A percentile compares a stretch with the other conserved stretches of the same genome.
Conservation (phyloP, 1,140 invertebrate genomes). For the Luehdorfia chinensis region DNA sequence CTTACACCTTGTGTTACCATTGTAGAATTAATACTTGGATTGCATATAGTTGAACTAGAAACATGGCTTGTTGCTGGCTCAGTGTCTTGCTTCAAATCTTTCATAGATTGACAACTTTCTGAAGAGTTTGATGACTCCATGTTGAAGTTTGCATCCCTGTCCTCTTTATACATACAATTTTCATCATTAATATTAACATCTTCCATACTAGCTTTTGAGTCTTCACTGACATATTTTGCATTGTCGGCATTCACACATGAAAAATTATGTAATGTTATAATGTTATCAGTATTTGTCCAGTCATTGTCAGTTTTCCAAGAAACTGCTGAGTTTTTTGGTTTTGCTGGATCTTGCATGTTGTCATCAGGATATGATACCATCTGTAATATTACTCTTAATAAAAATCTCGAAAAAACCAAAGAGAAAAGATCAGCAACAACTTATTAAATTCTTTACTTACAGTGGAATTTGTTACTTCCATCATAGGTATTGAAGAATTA, state of each 20-base stretch:
- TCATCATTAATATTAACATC: constrained; percentile 66
- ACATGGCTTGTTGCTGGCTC: constrained; percentile 46
- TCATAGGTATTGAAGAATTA: constrained; percentile 66
- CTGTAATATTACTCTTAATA: constrained; percentile 35
- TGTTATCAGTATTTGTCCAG: constrained; percentile 60
- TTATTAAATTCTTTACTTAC: constrained; percentile 49
- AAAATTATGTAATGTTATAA: constrained; percentile 56
- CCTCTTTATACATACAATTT: constrained; percentile 65
- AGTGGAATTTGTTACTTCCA: constrained; percentile 70
- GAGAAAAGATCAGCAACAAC: too few species aligned
- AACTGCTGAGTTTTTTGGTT: constrained; percentile 64
- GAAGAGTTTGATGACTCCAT: constrained; percentile 73
- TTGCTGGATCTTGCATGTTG: constrained; percentile 59
- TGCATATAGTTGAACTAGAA: constrained; percentile 47
- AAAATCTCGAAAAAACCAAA: background rate
- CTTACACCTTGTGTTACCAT: constrained; percentile 46
- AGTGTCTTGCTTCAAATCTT: constrained; percentile 56
- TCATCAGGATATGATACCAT: constrained; percentile 69
- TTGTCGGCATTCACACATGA: constrained; percentile 52
- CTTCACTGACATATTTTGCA: constrained; percentile 65
- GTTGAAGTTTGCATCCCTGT: constrained; percentile 68
- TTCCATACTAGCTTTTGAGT: constrained; percentile 67
- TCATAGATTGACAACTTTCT: constrained; percentile 69
- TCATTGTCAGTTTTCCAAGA: constrained; percentile 64
- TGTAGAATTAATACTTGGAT: constrained; percentile 48